Evolutionary conservation across 2,797 vertebrate genomes (phyloP).

Genomic region (Helicolenus hilgendorfi): DNA sequence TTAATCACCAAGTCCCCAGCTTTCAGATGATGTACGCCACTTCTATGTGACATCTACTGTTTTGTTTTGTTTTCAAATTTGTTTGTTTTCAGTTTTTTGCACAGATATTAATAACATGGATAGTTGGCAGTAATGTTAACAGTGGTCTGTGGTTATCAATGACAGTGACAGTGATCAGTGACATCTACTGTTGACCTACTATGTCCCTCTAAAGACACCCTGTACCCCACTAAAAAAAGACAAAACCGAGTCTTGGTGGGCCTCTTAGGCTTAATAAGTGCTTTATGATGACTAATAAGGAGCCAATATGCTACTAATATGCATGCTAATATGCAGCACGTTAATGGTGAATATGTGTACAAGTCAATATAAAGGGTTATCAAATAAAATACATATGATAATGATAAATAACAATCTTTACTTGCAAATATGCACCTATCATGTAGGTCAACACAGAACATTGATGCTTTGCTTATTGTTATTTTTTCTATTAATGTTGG

Average conservation of each 20-base stretch:
- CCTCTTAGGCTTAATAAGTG: background rate
- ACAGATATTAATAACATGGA: too few relatives aligned
- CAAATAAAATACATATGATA: background rate
- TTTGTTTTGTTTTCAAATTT: too few relatives aligned
- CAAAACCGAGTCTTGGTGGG: too few relatives aligned
- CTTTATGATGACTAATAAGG: background rate
- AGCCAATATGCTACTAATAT: background rate
- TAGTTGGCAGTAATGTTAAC: too few relatives aligned
- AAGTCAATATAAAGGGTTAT: background rate
- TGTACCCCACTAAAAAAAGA: too few relatives aligned
- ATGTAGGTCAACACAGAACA: background rate
- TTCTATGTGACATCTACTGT: too few relatives aligned
- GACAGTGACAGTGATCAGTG: too few relatives aligned
- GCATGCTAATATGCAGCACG: background rate
- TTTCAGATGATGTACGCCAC: too few relatives aligned
- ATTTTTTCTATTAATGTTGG: background rate
- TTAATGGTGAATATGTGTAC: background rate
- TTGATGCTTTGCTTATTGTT: background rate
- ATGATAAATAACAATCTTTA: background rate
- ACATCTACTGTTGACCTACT: too few relatives aligned
- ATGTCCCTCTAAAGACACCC: accelerated
- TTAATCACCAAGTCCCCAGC: too few relatives aligned
- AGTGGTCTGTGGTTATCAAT: too few relatives aligned
- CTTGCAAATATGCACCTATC: background rate
- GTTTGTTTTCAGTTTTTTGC: too few relatives aligned